Base-by-base conservation (phyloP, 2,113 vertebrate species). In the Sterrhoptilus dennistouni region DNA sequence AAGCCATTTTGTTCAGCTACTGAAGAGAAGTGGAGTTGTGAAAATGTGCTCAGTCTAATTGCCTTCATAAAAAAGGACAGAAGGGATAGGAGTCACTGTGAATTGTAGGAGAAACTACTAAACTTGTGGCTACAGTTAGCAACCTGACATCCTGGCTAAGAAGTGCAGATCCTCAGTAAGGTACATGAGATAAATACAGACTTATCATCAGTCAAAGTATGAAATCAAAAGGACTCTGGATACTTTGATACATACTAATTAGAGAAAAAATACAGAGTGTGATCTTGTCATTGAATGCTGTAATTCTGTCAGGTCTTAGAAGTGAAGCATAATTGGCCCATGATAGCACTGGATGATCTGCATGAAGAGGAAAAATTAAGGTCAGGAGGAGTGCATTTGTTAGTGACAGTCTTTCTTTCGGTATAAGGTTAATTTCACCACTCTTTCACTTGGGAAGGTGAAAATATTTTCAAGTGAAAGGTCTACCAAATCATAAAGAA, bases 211-310 rank as follows among this genome's bases (percentile, higher is more conserved):
- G 31, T 85, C 29, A 64, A 92, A 86, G 54, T 70, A 83, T 60
- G 47, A 97, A 93, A 97, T 95, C 91, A 94, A 95, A 97, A 91
- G 33, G 85, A 94, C 85, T 96, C 24, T 77, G 47, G 66, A 45
- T 66, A 88, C 95, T 96, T 96, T 95, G 90, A 96, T 95, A 94
- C 65, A 66, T 47, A 20, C 25, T 96, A 96, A 96, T 95, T 91
- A 91, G 56, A 59, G 87, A 85, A 90, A 89, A 96, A 93, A 69
- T 57, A 72, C 14, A 4, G 63, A 87, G 22, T 22, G 14, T 63
- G 71, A 77, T 93, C 60, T 90, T 96, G 75, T 78, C 68, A 95
- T 93, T 82, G 65, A 93, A 38, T 66, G 22, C 71, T 81, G 31
- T 70, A 94, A 86, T 95, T 96, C 93, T 97, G 85, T 96, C 78